These are phyloP conservation scores for Chironomus striatipennis DNA, from an alignment of 1,140 invertebrate genomes.

Conservation along the genomic window DNA sequence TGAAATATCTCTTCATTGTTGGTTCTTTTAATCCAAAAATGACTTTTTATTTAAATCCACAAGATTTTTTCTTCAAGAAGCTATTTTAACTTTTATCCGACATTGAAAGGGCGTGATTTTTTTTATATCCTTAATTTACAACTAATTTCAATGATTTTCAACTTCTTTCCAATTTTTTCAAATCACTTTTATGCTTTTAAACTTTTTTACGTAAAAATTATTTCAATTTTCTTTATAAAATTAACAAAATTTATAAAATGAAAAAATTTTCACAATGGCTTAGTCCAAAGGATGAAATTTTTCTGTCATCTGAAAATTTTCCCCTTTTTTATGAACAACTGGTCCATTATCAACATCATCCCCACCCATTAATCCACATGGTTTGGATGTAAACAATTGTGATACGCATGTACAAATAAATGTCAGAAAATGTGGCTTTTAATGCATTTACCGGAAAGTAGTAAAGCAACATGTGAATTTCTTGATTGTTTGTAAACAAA, in stretches of 20 bases:
- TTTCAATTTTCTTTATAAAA: neutral
- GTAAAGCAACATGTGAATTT: too few species aligned
- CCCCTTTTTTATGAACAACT: neutral
- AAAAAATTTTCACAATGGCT: slow-evolving; percentile 12
- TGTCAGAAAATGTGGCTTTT: too few species aligned
- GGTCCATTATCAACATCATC: neutral
- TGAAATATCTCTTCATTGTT: neutral
- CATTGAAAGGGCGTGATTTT: neutral
- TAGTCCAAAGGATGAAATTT: neutral
- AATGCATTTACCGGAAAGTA: too few species aligned
- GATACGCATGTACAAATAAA: neutral
- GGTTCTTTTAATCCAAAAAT: neutral
- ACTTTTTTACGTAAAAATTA: neutral
- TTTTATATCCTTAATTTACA: neutral
- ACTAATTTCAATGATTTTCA: neutral
- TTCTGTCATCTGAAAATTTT: neutral
- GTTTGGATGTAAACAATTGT: neutral
- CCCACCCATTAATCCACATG: neutral
- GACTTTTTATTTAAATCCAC: neutral
- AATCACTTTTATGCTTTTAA: neutral
- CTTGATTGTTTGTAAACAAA: too few species aligned
- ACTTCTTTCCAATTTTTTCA: neutral
- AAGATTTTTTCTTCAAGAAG: neutral
- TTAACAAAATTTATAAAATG: neutral
- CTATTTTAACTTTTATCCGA: neutral